phyloP scores from a whole-genome alignment of 2,797 vertebrate genomes.

The Acanthiza pusilla region DNA sequence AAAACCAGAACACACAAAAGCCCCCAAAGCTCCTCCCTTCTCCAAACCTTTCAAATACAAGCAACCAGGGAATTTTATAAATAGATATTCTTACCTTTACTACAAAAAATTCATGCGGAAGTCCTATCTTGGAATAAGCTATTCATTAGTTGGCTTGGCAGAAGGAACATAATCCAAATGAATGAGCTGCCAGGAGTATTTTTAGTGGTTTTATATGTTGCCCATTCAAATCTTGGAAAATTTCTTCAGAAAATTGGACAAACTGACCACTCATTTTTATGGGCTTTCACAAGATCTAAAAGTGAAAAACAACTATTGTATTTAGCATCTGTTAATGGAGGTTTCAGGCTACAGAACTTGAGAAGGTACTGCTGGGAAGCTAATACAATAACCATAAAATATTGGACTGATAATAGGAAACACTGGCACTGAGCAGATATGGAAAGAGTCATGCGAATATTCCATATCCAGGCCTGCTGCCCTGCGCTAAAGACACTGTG shows the following conservation, averaged over 20 bases:
- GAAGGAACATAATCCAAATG: constrained; percentile 39
- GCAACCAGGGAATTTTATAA: constrained; percentile 45
- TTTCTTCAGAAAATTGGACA: constrained; percentile 62
- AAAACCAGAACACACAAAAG: not conserved
- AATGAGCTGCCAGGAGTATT: constrained; percentile 60
- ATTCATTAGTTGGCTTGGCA: constrained; percentile 67
- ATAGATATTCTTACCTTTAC: constrained; percentile 65
- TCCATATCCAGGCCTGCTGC: constrained; percentile 16
- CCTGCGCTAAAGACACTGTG: constrained; percentile 5
- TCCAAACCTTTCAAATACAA: constrained; percentile 13
- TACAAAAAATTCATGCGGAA: constrained; percentile 59
- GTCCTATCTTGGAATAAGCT: constrained; percentile 67
- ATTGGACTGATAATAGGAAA: constrained; percentile 66
- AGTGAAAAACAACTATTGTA: constrained; percentile 63
- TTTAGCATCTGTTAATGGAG: constrained; percentile 60
- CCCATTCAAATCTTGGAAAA: constrained; percentile 65
- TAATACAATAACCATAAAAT: constrained; percentile 53
- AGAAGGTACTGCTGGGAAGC: constrained; percentile 57
- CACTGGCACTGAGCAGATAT: constrained; percentile 48
- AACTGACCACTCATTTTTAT: constrained; percentile 62
- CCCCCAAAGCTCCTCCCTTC: not conserved
- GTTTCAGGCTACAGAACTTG: constrained; percentile 56
- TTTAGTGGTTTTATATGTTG: constrained; percentile 66
- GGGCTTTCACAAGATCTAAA: constrained; percentile 42
- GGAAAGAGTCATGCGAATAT: constrained; percentile 47